Conservation (phyloP, 2,888 invertebrate genomes). For the Spisula solida region DNA sequence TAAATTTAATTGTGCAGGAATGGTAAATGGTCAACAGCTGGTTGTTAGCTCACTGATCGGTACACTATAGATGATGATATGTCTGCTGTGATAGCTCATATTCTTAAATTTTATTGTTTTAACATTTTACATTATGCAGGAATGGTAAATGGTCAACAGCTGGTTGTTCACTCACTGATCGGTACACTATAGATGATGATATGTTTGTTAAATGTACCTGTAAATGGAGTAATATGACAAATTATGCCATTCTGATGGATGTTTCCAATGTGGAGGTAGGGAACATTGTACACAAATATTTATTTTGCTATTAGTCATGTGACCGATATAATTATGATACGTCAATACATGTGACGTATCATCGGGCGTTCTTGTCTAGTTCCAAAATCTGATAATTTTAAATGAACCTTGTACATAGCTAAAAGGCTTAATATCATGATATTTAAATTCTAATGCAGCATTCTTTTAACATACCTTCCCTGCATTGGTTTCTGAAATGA, state of each 20-base stretch:
- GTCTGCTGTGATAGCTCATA: too few species aligned
- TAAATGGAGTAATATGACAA: conserved; percentile 92
- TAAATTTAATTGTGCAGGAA: too few species aligned
- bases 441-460: too few species aligned
- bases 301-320: too few species aligned
- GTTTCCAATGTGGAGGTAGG: conserved; percentile 94
- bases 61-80: conserved; percentile 84
- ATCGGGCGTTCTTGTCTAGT: too few species aligned
- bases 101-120: too few species aligned
- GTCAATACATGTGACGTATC: too few species aligned
- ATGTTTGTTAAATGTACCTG: conserved; percentile 95
- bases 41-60: conserved; percentile 93
- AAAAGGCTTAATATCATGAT: too few species aligned
- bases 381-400: too few species aligned
- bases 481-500: conserved; percentile 9
- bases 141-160: conserved; percentile 94
- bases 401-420: too few species aligned
- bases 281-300: too few species aligned
- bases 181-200: conserved; percentile 84
- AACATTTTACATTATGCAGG: conserved; percentile 63
- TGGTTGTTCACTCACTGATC: conserved; percentile 94
- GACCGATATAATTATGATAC: too few species aligned
- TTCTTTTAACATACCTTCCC: background rate
- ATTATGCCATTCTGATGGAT: conserved; percentile 95
- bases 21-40: conserved; percentile 95